phyloP scores from a whole-genome alignment of 2,888 invertebrate species.

The Dynastes maya region DNA sequence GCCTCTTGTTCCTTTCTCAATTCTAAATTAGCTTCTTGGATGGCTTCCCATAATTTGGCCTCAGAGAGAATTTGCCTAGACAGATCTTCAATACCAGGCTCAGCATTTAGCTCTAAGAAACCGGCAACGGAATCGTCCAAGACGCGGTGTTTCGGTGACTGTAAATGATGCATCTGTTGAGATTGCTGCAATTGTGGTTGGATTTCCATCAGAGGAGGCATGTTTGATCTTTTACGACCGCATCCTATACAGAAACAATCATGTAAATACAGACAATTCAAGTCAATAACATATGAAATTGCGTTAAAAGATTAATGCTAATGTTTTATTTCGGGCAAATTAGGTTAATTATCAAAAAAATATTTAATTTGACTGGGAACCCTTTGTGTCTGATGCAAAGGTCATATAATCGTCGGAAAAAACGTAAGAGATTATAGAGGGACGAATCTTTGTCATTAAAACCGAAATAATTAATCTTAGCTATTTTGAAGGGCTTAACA shows the following conservation, averaged over 20 bases:
- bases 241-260: slow-evolving; percentile 74
- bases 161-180: slow-evolving; percentile 27
- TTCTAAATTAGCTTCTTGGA: slow-evolving; percentile 84
- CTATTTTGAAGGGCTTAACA: too few relatives aligned
- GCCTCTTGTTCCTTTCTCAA: slow-evolving; percentile 75
- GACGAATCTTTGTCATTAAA: too few relatives aligned
- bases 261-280: background rate
- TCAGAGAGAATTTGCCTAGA: slow-evolving; percentile 86
- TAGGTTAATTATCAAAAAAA: too few relatives aligned
- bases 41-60: slow-evolving; percentile 85
- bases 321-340: too few relatives aligned
- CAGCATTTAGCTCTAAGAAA: slow-evolving; percentile 79
- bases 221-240: slow-evolving; percentile 78
- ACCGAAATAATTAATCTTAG: too few relatives aligned
- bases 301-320: background rate
- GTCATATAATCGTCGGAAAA: too few relatives aligned
- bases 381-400: too few relatives aligned
- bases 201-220: slow-evolving; percentile 63
- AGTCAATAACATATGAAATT: too few relatives aligned
- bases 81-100: slow-evolving; percentile 82
- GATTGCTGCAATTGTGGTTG: slow-evolving; percentile 48
- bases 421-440: too few relatives aligned
- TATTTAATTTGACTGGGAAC: too few relatives aligned
- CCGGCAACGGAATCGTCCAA: slow-evolving; percentile 78
- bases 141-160: slow-evolving; percentile 32